Conservation (phyloP, 2,113 vertebrate genomes). For the Plestiodon gilberti region DNA sequence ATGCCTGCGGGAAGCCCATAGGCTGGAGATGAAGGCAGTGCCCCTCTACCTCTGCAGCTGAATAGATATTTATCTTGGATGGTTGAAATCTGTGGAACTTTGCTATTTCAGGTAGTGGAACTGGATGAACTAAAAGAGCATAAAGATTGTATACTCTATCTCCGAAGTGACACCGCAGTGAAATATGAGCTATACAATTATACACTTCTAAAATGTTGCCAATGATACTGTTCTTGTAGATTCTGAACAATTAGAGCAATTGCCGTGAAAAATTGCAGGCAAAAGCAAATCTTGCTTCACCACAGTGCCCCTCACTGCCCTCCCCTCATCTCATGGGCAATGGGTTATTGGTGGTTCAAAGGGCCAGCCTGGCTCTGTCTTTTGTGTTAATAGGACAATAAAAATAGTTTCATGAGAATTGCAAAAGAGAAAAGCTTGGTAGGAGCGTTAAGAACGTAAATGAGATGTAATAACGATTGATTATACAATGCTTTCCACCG, state of each 20-base stretch:
- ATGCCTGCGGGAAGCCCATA: too few species aligned
- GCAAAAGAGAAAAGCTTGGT: slow-evolving; percentile 34
- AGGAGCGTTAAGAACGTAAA: slow-evolving; percentile 8
- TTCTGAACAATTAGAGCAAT: too few species aligned
- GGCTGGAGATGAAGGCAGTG: too few species aligned
- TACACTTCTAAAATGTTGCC: not conserved
- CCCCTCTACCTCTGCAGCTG: too few species aligned
- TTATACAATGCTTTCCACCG: slow-evolving; percentile 29
- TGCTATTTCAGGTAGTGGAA: too few species aligned
- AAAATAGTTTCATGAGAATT: slow-evolving; percentile 6
- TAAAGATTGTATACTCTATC: not conserved
- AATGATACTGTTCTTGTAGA: not conserved
- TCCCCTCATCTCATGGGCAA: too few species aligned
- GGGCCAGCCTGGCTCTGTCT: too few species aligned
- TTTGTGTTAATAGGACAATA: slow-evolving; percentile 6
- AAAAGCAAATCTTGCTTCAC: too few species aligned
- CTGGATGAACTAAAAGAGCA: too few species aligned
- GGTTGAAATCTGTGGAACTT: not conserved
- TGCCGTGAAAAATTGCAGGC: not conserved
- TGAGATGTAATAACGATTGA: not conserved
- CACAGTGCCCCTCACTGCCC: too few species aligned
- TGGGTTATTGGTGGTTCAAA: too few species aligned
- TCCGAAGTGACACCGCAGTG: not conserved
- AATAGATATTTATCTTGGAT: not conserved
- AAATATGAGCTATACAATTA: not conserved